Percentiles rank a stretch among this genome's conserved stretches.
Conservation (phyloP, 2,888 invertebrate species). For the Aphrophora alni region DNA sequence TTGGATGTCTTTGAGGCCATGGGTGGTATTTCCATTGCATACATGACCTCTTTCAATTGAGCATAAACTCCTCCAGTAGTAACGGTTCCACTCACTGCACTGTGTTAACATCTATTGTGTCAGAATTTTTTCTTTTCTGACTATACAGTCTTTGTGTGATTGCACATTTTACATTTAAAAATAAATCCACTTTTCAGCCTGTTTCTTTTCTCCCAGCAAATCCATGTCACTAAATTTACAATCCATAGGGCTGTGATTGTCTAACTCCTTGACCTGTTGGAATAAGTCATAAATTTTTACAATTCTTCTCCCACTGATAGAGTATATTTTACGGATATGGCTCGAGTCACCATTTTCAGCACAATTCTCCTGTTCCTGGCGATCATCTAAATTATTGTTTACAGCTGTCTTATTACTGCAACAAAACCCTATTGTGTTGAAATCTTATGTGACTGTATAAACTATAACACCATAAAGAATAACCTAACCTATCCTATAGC, state of each 20-base stretch:
- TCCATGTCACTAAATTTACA: background rate
- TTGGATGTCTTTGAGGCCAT: slow-evolving; percentile 22
- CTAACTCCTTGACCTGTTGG: slow-evolving; percentile 11
- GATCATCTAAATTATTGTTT: too few relatives aligned
- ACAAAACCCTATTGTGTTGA: too few relatives aligned
- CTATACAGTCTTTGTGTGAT: slow-evolving; percentile 20
- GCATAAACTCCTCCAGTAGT: slow-evolving; percentile 32
- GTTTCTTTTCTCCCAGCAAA: slow-evolving; percentile 14
- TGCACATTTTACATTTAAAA: slow-evolving; percentile 25
- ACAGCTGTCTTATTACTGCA: too few relatives aligned
- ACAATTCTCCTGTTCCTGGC: too few relatives aligned
- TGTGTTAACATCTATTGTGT: slow-evolving; percentile 24
- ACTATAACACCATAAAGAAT: too few relatives aligned
- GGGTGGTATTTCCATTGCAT: slow-evolving; percentile 27
- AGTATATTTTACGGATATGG: too few relatives aligned
- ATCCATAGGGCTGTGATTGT: slow-evolving; percentile 19
- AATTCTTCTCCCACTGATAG: slow-evolving; percentile 16
- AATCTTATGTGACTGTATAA: too few relatives aligned
- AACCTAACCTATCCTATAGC: too few relatives aligned
- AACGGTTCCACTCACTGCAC: slow-evolving; percentile 29
- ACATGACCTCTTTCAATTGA: slow-evolving; percentile 30
- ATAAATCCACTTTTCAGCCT: slow-evolving; percentile 17
- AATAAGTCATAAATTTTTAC: slow-evolving; percentile 13
- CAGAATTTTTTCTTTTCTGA: slow-evolving; percentile 11
- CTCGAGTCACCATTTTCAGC: too few relatives aligned